Evolutionary conservation across 2,113 vertebrate genomes (phyloP), one percentile per base, ranked within the genome.

Genomic region (Alligator sinensis): DNA sequence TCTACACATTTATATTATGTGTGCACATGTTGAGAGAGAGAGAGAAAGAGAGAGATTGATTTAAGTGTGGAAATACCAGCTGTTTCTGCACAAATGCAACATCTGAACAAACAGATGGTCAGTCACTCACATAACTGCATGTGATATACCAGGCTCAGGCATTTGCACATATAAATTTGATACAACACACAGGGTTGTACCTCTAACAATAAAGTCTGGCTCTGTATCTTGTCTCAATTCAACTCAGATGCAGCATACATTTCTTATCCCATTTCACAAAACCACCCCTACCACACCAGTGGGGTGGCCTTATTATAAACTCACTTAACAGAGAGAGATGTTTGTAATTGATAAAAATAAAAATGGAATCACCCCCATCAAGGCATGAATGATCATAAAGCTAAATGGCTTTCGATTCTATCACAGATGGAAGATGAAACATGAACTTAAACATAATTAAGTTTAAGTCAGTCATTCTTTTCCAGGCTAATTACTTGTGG

Each of bases 371-470:
- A 18, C 70, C 68, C 79, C 79, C 30, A 28, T 63, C n/a, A 80
- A 75, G 85, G 25, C 30, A 34, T 64, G 70, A 90, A 78, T 30
- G 8, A 63, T 64, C 18, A 19, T 76, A 86, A 92, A 93, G 70
- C 38, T 82, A 19, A 93, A 91, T 78, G 92, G 38, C 11, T 87
- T 83, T 94, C 88, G 25, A 91, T 91, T 96, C 90, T 7, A 70
- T 62, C 28, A 78, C 22, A 91, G 59, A 84, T 68, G 64, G 77
- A 93, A 94, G 9, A 3, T 74, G 57, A 90, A 92, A 90, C 82
- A 90, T 5, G 87, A 85, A 83, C 27, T 59, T 90, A 81, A 93
- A 84, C 89, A 76, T 87, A 91, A 91, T 92, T 28, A 94, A 87
- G 4, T 87, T 91, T 89, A 47, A 47, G 47, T 83, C 66, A 90